Conservation (phyloP, 1,140 invertebrate species). For the Tyrophagus putrescentiae region DNA sequence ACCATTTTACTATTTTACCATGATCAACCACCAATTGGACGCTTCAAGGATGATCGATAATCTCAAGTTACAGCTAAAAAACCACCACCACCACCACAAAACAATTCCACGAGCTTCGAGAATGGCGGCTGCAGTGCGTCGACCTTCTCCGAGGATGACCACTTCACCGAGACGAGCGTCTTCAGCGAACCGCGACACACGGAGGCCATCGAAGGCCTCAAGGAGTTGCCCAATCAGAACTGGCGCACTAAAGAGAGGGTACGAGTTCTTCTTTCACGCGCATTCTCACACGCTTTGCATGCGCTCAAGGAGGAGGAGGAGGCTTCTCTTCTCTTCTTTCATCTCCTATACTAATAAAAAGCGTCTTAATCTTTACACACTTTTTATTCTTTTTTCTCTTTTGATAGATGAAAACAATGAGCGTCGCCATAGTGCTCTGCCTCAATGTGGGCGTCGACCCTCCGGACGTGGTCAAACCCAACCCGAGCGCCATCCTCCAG, state of each 20-base stretch:
- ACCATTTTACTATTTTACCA: too few relatives aligned
- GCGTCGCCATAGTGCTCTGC: slow-evolving; percentile 91
- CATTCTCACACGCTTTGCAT: too few relatives aligned
- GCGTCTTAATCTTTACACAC: too few relatives aligned
- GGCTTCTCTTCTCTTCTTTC: too few relatives aligned
- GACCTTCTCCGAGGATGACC: neutral
- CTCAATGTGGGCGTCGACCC: slow-evolving; percentile 98
- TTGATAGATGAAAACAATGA: slow-evolving; percentile 91
- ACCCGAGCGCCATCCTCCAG: slow-evolving; percentile 84
- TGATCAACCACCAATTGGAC: too few relatives aligned
- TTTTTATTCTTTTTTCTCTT: slow-evolving; percentile 15
- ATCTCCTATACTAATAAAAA: too few relatives aligned
- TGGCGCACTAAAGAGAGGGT: slow-evolving; percentile 11
- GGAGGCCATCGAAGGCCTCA: neutral
- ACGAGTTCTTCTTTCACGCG: too few relatives aligned
- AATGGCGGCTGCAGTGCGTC: neutral
- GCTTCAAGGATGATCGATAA: too few relatives aligned
- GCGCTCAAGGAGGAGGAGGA: too few relatives aligned
- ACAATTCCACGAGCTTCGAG: too few relatives aligned
- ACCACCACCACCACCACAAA: too few relatives aligned
- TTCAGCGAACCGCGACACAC: slow-evolving; percentile 8
- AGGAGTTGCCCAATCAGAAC: slow-evolving; percentile 2
- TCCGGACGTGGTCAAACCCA: slow-evolving; percentile 90
- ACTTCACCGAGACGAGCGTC: neutral
- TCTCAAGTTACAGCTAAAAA: too few relatives aligned